phyloP scores from a whole-genome alignment of 2,797 vertebrate species.

The Todus mexicanus region DNA sequence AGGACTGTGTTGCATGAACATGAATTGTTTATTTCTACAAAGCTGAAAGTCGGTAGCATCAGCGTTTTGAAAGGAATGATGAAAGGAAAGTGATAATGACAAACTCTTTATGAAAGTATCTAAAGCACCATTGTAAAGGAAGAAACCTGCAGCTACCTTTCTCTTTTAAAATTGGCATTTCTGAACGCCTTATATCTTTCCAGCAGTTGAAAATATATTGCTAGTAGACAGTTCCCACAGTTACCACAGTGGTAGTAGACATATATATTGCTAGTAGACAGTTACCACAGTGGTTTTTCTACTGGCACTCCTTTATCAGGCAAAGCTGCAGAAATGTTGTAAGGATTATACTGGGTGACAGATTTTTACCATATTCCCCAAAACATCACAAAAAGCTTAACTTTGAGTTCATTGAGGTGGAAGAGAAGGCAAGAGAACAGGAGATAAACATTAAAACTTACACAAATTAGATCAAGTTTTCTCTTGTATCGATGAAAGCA shows the following conservation, averaged over 20 bases:
- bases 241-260: background rate
- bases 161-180: constrained; percentile 33
- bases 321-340: constrained; percentile 29
- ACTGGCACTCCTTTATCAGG: background rate
- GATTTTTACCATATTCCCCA: background rate
- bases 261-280: constrained; percentile 2
- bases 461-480: background rate
- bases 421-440: background rate
- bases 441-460: background rate
- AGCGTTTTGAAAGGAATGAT: background rate
- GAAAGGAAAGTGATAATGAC: constrained; percentile 16
- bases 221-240: constrained; percentile 35
- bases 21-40: constrained; percentile 24
- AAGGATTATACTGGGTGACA: background rate
- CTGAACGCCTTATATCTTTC: constrained; percentile 13
- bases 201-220: constrained; percentile 24
- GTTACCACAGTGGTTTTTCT: background rate
- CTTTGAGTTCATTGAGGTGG: background rate
- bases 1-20: background rate
- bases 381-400: background rate
- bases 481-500: background rate
- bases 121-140: background rate
- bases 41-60: constrained; percentile 7
- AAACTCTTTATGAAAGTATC: constrained; percentile 30
- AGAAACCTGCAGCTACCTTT: background rate